Conservation (phyloP, 2,113 vertebrate genomes). For the Ramphastos sulfuratus region DNA sequence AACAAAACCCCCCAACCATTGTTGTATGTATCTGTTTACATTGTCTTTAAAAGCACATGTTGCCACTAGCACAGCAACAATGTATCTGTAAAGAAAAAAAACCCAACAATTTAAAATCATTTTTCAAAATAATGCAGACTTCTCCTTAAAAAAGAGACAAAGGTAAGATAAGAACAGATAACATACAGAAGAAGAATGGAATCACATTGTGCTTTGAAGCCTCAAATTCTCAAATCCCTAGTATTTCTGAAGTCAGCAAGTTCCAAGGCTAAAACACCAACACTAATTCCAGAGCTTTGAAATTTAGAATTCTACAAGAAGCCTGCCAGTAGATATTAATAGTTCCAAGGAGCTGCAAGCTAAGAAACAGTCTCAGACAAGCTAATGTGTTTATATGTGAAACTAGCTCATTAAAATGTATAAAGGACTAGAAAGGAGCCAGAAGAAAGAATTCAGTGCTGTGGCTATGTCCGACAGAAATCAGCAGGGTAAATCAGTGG, state of each 20-base stretch:
- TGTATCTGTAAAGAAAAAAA: neutral
- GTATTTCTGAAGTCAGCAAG: neutral
- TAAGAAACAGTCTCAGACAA: neutral
- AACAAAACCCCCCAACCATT: neutral
- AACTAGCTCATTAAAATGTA: neutral
- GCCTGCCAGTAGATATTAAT: neutral
- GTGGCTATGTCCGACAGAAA: neutral
- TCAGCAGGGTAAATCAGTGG: neutral
- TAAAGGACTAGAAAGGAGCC: neutral
- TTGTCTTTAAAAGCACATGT: neutral
- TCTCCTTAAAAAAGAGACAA: neutral
- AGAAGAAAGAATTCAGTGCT: neutral
- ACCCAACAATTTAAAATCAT: neutral
- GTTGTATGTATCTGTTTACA: neutral
- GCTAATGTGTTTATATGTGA: neutral
- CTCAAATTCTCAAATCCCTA: neutral
- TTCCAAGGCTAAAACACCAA: neutral
- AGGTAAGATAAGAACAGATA: neutral
- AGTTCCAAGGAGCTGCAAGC: neutral
- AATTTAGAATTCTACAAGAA: neutral
- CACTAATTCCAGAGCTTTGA: neutral
- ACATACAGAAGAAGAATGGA: neutral
- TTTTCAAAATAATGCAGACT: neutral
- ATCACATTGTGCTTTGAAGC: neutral
- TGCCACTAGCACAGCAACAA: neutral